Base-by-base conservation (phyloP, 2,888 invertebrate species). In the Rhamnusium bicolor region DNA sequence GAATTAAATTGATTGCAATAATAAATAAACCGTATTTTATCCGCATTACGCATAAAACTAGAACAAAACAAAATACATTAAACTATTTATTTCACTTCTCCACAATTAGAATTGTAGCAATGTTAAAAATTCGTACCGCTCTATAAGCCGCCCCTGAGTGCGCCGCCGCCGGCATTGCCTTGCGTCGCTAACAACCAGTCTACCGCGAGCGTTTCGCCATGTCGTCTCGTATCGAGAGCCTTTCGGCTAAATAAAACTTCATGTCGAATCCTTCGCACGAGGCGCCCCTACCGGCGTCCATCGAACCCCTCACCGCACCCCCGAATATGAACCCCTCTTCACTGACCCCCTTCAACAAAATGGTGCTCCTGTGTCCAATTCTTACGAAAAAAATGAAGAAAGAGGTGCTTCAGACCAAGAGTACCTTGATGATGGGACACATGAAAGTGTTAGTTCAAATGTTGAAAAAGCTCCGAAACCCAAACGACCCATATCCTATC, bases 161-260 rank as follows among this genome's bases (percentile, higher is more conserved):
- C 82, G 89, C 88, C 83, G 89, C 86, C 84, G 89, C 90, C 77
- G 89, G 87, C 78, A 85, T 81, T 76, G 87, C 89, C 80, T 89
- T 86, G 68, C 89, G 88, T 72, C 80, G 72, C 70, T 69, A 53
- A 78, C 81, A 71, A 89, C 82, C 83, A 90, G 88, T 82, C 81
- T 81, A 82, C 83, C 82, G 87, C 90, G 90, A 83, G 89, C 88
- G 79, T 83, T 78, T 84, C 87, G 87, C 83, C 86, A 84, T 85
- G 90, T 80, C 86, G 89, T 88, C 87, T 88, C 81, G 87, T 88
- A 56, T 89, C 79, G 89, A 89, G 81, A 89, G 72, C 65, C 47
- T 14, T 60, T 53, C 70, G 71, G 58, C 58, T 81, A 88, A 86
- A 12, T 89, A 89, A 76, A 83, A 32, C 82, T 82, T 74, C 85